phyloP scores from a whole-genome alignment of 2,797 vertebrate genomes.

The Meda fulgida region DNA sequence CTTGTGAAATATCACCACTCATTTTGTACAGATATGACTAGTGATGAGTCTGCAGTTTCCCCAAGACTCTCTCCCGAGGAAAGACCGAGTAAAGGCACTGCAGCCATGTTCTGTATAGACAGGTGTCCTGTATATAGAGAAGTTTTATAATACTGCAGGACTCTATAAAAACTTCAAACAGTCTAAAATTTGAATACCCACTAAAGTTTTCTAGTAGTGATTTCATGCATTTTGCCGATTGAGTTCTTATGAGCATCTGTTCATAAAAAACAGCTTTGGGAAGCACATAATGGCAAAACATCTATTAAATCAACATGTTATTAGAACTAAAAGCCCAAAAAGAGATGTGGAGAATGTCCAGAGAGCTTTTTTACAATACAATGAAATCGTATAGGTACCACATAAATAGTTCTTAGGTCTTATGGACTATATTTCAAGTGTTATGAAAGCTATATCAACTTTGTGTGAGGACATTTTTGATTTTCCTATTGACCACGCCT shows the following conservation, averaged over 20 bases:
- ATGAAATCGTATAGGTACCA: neutral
- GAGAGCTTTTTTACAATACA: neutral
- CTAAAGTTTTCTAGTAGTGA: neutral
- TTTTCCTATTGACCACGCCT: neutral
- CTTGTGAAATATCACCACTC: conserved; percentile 18
- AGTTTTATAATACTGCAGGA: neutral
- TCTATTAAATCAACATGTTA: neutral
- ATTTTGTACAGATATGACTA: neutral
- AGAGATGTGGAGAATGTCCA: neutral
- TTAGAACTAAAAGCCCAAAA: neutral
- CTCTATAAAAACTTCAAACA: neutral
- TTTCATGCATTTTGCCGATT: neutral
- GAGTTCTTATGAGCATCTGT: neutral
- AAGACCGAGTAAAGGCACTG: conserved; percentile 8
- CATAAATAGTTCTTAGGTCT: neutral
- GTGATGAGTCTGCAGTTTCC: conserved; percentile 15
- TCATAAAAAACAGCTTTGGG: conserved; percentile 3
- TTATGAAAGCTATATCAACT: neutral
- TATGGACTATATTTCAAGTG: neutral
- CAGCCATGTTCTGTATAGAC: conserved; percentile 12
- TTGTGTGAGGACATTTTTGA: neutral
- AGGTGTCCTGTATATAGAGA: neutral
- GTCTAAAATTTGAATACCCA: neutral
- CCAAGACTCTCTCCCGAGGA: conserved; percentile 1
- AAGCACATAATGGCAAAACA: neutral